Conservation (phyloP, 2,113 vertebrate species). For the Myrmecobius fasciatus region DNA sequence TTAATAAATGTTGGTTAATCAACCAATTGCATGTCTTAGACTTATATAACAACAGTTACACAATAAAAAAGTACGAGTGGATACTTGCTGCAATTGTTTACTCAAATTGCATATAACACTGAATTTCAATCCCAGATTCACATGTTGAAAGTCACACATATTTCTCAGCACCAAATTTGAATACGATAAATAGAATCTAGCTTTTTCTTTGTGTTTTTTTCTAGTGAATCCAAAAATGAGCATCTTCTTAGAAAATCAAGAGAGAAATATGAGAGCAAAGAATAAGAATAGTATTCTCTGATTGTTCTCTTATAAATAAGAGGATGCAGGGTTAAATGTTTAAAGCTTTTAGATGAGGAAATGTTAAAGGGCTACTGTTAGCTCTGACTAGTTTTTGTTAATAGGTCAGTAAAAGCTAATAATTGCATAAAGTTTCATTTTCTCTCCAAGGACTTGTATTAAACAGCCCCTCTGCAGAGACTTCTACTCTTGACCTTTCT, state of each 20-base stretch:
- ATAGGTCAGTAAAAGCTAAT: not conserved
- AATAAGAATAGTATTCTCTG: not conserved
- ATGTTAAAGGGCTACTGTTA: not conserved
- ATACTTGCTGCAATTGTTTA: not conserved
- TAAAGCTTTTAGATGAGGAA: constrained; percentile 7
- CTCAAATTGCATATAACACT: not conserved
- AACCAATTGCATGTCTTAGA: not conserved
- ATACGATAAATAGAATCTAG: not conserved
- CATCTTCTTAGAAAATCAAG: constrained; percentile 17
- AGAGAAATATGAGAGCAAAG: not conserved
- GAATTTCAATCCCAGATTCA: not conserved
- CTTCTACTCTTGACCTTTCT: not conserved
- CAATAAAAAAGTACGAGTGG: not conserved
- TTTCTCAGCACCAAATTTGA: not conserved
- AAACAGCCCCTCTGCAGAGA: not conserved
- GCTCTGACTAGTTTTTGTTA: not conserved
- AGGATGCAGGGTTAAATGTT: not conserved
- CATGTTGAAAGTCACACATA: not conserved
- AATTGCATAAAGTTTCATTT: not conserved
- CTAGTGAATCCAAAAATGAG: not conserved
- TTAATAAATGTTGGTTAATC: not conserved
- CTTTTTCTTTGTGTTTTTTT: not conserved
- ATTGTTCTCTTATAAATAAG: constrained; percentile 6
- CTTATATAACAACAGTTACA: not conserved
- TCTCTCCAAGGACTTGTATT: not conserved